A percentile compares a stretch with the other conserved stretches of the same genome.
phyloP scores from a whole-genome alignment of 2,888 invertebrate genomes.

The Strigamia crassipes region DNA sequence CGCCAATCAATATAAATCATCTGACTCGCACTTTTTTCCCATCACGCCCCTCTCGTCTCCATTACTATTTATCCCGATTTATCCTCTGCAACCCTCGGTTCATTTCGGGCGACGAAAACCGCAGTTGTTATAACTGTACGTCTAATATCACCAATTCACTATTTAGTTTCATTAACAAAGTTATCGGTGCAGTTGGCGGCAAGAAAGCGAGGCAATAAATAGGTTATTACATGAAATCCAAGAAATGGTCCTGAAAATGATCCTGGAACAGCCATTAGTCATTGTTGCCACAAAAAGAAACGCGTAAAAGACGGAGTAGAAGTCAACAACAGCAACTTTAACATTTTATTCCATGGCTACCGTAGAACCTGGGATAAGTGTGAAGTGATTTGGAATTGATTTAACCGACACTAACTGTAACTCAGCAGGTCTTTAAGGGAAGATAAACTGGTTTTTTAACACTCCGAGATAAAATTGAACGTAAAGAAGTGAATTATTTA shows the following conservation, averaged over 20 bases:
- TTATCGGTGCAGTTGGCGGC: neutral
- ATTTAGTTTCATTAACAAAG: neutral
- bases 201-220: neutral
- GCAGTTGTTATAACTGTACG: neutral
- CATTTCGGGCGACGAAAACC: neutral
- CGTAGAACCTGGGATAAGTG: neutral
- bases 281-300: neutral
- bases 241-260: neutral
- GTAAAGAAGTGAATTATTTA: neutral
- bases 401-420: neutral
- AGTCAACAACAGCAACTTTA: neutral
- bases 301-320: too few relatives aligned
- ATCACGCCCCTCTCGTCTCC: neutral
- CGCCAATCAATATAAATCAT: slow-evolving; percentile 33
- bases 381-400: neutral
- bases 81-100: neutral
- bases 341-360: neutral
- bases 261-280: neutral
- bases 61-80: neutral
- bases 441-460: neutral
- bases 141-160: neutral
- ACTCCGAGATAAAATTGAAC: neutral
- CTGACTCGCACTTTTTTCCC: neutral
- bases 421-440: neutral
- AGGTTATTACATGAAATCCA: neutral